Evolutionary conservation across 2,113 vertebrate genomes (phyloP), one percentile per base, ranked within the genome.

Genomic region (Agapornis roseicollis): DNA sequence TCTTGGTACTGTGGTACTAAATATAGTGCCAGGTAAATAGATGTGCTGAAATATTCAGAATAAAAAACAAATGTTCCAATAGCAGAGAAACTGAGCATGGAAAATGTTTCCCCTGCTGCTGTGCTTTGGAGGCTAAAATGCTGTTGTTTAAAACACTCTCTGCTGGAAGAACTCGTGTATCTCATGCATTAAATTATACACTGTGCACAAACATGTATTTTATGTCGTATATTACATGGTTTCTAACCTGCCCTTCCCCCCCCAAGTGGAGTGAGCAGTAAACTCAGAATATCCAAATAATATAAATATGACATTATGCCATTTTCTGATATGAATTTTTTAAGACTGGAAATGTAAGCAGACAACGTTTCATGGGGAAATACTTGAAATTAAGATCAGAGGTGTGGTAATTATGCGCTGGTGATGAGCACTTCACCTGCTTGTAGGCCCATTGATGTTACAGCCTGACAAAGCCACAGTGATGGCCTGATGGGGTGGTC

Each of bases 1-100:
- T 98, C 98, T 98, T 98, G 97, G 98, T 97, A 96, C 98, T 97
- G 98, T 98, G 98, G 97, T 95, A 97, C 97, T 98, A 98, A 98
- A 98, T 98, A 98, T 98, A 98, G 98, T 98, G 97, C 97, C 97
- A 98, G 97, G 98, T 98, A 98, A 98, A 98, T 98, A 98, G 98
- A 98, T 98, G 97, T 98, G 97, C 97, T 97, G 98, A 97, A 98
- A 98, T 98, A 98, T 98, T 98, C 98, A 98, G 98, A 98, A 98
- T 98, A 98, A 98, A 98, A 98, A 98, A 98, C 97, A 98, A 98
- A 98, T 98, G 98, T 98, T 98, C 96, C 96, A 97, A 98, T 98
- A 96, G 97, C 95, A 95, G 96, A 96, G 97, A 95, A 92, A 88
- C 92, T 88, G 97, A 97, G 91, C 81, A 81, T 70, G 19, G 88